Conservation (phyloP, 2,113 vertebrate genomes). For the Crotalus helleri region DNA sequence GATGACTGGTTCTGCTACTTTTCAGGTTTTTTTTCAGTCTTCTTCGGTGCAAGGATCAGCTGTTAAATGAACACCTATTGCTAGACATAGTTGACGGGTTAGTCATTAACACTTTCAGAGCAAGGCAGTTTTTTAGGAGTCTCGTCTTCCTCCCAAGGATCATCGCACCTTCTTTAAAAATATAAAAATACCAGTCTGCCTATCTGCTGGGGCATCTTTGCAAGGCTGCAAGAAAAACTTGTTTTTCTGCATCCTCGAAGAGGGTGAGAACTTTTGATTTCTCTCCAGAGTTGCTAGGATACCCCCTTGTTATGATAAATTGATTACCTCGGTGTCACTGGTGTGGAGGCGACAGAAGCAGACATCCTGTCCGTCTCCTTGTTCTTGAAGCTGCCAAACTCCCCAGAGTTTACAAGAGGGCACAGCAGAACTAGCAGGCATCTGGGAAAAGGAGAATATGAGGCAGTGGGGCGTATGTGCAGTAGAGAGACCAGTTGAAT, state of each 20-base stretch:
- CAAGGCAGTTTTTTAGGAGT: neutral
- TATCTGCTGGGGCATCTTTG: neutral
- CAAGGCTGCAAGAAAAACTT: neutral
- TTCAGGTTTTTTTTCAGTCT: neutral
- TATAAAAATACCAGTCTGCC: neutral
- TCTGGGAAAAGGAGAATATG: neutral
- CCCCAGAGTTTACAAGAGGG: neutral
- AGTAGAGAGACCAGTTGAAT: neutral
- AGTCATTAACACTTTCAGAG: neutral
- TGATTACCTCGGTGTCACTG: neutral
- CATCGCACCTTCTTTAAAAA: neutral
- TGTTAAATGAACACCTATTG: neutral
- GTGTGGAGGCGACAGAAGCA: neutral
- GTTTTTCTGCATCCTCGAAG: neutral
- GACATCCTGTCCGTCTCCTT: neutral
- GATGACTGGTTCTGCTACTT: neutral
- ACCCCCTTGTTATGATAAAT: neutral
- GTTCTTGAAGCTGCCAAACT: neutral
- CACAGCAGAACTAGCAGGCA: neutral
- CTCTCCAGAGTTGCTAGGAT: neutral
- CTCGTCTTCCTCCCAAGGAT: neutral
- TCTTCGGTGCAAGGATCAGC: neutral
- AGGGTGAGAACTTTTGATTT: neutral
- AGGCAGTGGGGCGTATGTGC: neutral
- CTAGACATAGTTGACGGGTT: neutral